Conservation (phyloP, 2,113 vertebrate genomes). For the Phyllostomus hastatus region DNA sequence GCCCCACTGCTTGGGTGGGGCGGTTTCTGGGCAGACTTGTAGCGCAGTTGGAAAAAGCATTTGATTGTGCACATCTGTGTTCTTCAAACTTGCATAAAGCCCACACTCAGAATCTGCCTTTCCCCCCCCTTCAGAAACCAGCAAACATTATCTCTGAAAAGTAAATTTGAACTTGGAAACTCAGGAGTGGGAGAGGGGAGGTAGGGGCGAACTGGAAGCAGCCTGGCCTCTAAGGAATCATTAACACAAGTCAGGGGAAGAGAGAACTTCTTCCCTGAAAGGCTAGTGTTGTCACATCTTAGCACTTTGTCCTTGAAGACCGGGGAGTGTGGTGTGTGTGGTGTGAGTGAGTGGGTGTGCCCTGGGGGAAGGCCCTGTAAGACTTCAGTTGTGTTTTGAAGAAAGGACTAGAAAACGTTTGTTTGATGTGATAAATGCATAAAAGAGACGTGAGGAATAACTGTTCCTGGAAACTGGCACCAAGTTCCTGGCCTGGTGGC, state of each 20-base stretch:
- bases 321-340: too few relatives aligned
- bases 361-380: background rate
- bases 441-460: background rate
- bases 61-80: background rate
- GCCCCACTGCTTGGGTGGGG: background rate
- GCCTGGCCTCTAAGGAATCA: background rate
- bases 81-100: background rate
- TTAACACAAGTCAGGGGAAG: background rate
- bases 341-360: background rate
- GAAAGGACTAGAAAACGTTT: background rate
- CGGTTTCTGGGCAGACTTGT: background rate
- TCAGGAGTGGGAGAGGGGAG: background rate
- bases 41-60: background rate
- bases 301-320: background rate
- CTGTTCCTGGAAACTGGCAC: background rate
- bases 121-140: background rate
- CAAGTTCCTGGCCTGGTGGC: background rate
- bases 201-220: background rate
- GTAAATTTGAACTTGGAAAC: background rate
- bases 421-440: background rate
- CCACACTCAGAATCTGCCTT: background rate
- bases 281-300: background rate
- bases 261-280: background rate
- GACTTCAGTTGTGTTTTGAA: background rate
- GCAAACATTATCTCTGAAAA: background rate